A percentile compares a stretch with the other conserved stretches of the same genome.
phyloP scores from a whole-genome alignment of 2,113 vertebrate species.

The Antechinus stuartii region DNA sequence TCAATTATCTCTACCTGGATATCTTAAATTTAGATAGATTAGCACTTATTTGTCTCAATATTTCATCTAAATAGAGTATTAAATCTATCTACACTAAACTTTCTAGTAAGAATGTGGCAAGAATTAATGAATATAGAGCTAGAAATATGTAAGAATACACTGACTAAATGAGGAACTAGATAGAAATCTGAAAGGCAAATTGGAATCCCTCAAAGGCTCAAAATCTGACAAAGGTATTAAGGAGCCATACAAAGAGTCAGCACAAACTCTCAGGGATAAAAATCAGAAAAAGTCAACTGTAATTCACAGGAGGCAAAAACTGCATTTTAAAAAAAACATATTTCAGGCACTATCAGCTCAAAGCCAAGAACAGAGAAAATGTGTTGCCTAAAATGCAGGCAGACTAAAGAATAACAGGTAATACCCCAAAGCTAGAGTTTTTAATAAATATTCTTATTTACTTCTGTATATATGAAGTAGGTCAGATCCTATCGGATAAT shows the following conservation, averaged over 20 bases:
- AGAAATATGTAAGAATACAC: not conserved
- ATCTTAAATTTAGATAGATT: not conserved
- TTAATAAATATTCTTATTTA: not conserved
- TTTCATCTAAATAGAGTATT: not conserved
- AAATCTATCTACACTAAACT: not conserved
- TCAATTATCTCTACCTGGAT: not conserved
- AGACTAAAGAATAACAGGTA: not conserved
- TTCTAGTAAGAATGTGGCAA: not conserved
- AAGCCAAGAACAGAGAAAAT: not conserved
- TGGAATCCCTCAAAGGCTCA: not conserved
- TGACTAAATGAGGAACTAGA: conserved; percentile 8
- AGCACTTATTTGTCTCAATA: not conserved
- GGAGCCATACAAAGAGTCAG: conserved; percentile 18
- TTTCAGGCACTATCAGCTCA: not conserved
- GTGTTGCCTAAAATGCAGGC: not conserved
- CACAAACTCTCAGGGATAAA: not conserved
- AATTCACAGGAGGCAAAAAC: not conserved
- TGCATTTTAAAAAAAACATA: not conserved
- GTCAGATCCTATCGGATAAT: not conserved
- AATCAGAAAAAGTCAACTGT: not conserved
- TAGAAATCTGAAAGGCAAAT: not conserved
- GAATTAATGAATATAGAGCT: not conserved
- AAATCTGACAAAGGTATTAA: not conserved
- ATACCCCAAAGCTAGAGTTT: not conserved
- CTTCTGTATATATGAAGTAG: not conserved